Evolutionary conservation across 1,140 invertebrate species (phyloP).

Genomic region (Meloidogyne hapla): DNA sequence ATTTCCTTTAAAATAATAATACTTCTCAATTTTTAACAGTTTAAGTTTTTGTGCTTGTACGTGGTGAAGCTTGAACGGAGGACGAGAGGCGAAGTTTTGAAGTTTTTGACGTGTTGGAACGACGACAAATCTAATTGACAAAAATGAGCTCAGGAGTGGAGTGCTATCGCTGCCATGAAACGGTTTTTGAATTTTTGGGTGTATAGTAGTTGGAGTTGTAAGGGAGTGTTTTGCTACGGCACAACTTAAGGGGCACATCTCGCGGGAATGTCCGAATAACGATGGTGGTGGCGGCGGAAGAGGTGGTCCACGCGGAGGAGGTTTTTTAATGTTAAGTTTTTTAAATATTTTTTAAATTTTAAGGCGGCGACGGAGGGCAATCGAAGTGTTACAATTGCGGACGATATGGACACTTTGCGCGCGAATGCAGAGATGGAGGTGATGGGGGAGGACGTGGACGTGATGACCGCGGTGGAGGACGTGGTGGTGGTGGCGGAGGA

Average conservation of each 20-base stretch:
- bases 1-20: neutral
- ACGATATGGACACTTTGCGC: constrained; percentile 17
- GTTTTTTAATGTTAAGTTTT: constrained; percentile 9
- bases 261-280: constrained; percentile 20
- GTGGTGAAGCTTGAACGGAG: neutral
- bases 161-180: constrained; percentile 26
- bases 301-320: constrained; percentile 10
- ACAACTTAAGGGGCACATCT: constrained; percentile 26
- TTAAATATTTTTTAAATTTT: neutral
- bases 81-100: neutral
- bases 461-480: neutral
- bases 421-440: constrained; percentile 10
- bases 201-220: neutral
- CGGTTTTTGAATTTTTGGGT: constrained; percentile 17
- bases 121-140: neutral
- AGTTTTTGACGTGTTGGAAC: neutral
- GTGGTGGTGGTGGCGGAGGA: constrained; percentile 8
- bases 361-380: constrained; percentile 4
- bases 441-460: neutral
- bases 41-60: neutral
- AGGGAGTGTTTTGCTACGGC: constrained; percentile 8
- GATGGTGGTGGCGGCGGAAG: constrained; percentile 9
- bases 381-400: constrained; percentile 22
- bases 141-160: constrained; percentile 20
- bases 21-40: neutral